Percentiles rank a stretch among this genome's conserved stretches.
Evolutionary conservation across 2,888 invertebrate species (phyloP).

Genomic region (Amphimallon solstitiale): DNA sequence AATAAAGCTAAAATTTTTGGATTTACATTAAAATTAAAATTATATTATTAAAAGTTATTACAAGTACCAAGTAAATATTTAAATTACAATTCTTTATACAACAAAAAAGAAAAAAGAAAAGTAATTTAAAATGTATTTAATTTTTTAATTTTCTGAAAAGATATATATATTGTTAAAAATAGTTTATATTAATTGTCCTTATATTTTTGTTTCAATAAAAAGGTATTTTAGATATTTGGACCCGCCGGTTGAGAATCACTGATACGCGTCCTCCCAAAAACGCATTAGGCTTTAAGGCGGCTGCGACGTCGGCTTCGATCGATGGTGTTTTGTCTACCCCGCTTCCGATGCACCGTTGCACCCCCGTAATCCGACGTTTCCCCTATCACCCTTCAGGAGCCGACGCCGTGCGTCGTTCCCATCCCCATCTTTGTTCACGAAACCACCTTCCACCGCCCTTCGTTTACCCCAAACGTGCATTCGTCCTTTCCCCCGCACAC

Average conservation of each 20-base stretch:
- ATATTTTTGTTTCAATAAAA: too few species aligned
- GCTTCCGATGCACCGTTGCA: slow-evolving; percentile 51
- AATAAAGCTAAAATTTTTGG: too few species aligned
- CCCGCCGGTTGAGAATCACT: slow-evolving; percentile 1
- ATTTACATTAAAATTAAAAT: too few species aligned
- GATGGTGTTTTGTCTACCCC: slow-evolving; percentile 53
- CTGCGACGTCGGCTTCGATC: slow-evolving; percentile 47
- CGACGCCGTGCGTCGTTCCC: slow-evolving; percentile 40
- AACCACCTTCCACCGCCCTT: slow-evolving; percentile 45
- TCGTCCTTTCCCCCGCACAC: slow-evolving; percentile 49
- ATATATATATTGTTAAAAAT: too few species aligned
- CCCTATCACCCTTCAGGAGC: slow-evolving; percentile 20
- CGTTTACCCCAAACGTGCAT: slow-evolving; percentile 44
- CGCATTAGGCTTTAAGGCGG: slow-evolving; percentile 47
- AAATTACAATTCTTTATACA: too few species aligned
- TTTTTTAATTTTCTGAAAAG: too few species aligned
- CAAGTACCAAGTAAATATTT: too few species aligned
- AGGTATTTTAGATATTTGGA: too few species aligned
- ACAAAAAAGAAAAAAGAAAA: too few species aligned
- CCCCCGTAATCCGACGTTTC: slow-evolving; percentile 35
- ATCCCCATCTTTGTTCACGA: not conserved
- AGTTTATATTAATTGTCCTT: too few species aligned
- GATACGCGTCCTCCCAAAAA: slow-evolving; percentile 41
- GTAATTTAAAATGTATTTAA: too few species aligned
- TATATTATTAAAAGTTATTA: too few species aligned